phyloP scores from a whole-genome alignment of 2,797 vertebrate genomes.

The Hemitrygon akajei region DNA sequence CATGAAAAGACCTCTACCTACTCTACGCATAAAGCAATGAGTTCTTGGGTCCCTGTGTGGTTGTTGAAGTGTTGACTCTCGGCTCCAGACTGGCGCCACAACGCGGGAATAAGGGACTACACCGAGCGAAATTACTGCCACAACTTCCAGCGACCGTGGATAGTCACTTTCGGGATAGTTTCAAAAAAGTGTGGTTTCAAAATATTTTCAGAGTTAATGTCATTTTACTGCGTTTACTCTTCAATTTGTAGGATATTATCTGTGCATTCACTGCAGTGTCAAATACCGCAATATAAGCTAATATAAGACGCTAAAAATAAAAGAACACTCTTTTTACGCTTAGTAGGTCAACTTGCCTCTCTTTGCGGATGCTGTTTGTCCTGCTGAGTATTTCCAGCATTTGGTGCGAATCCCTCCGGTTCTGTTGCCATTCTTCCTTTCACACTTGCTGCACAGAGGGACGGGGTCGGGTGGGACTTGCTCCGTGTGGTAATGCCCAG shows the following conservation, averaged over 20 bases:
- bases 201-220: too few species aligned
- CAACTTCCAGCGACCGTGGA: not conserved
- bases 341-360: too few species aligned
- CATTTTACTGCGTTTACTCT: not conserved
- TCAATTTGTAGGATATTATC: not conserved
- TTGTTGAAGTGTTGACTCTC: not conserved
- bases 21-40: not conserved
- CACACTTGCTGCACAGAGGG: not conserved
- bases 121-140: not conserved
- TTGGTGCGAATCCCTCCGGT: too few species aligned
- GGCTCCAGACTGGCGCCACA: not conserved
- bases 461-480: too few species aligned
- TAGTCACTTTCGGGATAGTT: too few species aligned
- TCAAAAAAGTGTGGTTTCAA: too few species aligned
- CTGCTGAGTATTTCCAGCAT: too few species aligned
- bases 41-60: not conserved
- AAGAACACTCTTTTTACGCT: too few species aligned
- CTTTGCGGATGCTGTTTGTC: too few species aligned
- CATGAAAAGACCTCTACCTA: not conserved
- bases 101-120: too few species aligned
- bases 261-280: not conserved
- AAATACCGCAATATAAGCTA: not conserved
- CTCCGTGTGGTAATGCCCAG: not conserved
- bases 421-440: not conserved
- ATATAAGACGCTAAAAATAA: too few species aligned